Conservation (phyloP, 2,797 vertebrate species). For the Vireo griseus region DNA sequence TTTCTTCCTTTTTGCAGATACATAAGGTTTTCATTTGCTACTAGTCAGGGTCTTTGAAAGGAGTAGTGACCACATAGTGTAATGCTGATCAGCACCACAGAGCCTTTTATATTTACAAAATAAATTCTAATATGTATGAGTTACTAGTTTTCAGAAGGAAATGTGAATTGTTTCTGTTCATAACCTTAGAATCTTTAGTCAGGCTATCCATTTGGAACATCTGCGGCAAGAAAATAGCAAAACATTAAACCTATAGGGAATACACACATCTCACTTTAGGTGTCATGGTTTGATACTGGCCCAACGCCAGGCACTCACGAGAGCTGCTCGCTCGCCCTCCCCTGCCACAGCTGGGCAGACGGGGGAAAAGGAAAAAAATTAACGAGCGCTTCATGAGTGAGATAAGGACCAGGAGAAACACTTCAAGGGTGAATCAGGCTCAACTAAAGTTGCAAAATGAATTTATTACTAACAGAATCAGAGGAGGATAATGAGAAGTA, state of each 20-base stretch:
- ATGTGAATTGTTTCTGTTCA: background rate
- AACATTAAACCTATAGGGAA: background rate
- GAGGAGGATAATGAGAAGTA: no score
- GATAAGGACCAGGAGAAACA: no score
- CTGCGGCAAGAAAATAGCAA: background rate
- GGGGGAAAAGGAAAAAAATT: no score
- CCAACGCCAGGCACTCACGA: no score
- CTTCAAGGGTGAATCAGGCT: no score
- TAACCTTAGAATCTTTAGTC: background rate
- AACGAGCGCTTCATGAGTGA: no score
- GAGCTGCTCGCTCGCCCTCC: no score
- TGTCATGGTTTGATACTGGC: no score
- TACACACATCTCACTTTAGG: background rate
- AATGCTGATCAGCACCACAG: background rate
- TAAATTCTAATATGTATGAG: background rate
- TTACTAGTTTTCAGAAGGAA: background rate
- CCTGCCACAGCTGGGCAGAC: no score
- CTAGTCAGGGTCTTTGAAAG: background rate
- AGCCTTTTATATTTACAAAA: background rate
- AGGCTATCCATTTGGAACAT: background rate
- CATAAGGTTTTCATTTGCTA: background rate
- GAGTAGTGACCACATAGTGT: background rate
- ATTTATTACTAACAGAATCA: no score
- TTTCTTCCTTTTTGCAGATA: background rate
- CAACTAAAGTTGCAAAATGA: no score